Evolutionary conservation across 2,797 vertebrate species (phyloP).

Genomic region (Melopsittacus undulatus): DNA sequence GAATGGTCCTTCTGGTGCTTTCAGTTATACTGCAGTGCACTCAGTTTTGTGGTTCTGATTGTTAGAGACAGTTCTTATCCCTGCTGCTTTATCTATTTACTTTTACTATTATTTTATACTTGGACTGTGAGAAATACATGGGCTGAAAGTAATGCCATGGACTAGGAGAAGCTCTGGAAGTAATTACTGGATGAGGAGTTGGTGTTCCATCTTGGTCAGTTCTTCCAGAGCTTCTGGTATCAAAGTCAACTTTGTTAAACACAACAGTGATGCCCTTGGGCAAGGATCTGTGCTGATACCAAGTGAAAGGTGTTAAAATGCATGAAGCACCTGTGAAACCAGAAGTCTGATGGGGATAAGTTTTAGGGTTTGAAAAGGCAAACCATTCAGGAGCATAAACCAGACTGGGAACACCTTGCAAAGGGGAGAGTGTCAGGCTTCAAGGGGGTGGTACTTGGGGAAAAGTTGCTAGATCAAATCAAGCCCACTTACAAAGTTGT

Average conservation of each 20-base stretch:
- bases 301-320: neutral
- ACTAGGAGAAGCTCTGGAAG: neutral
- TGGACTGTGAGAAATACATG: neutral
- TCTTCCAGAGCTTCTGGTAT: neutral
- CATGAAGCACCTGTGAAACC: neutral
- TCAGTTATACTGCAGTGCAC: neutral
- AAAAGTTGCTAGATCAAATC: conserved; percentile 49
- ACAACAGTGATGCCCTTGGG: neutral
- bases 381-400: neutral
- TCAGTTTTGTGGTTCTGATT: neutral
- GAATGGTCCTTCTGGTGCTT: neutral
- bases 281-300: neutral
- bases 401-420: neutral
- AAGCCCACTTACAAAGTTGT: conserved; percentile 35
- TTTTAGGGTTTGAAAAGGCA: neutral
- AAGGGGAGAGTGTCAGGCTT: neutral
- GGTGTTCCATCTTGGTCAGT: neutral
- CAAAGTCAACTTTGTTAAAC: neutral
- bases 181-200: neutral
- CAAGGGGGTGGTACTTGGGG: neutral
- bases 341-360: neutral
- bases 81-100: neutral
- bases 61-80: neutral
- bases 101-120: neutral
- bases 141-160: neutral